Conservation (phyloP, 2,888 invertebrate genomes). For the Conomelus anceps region DNA sequence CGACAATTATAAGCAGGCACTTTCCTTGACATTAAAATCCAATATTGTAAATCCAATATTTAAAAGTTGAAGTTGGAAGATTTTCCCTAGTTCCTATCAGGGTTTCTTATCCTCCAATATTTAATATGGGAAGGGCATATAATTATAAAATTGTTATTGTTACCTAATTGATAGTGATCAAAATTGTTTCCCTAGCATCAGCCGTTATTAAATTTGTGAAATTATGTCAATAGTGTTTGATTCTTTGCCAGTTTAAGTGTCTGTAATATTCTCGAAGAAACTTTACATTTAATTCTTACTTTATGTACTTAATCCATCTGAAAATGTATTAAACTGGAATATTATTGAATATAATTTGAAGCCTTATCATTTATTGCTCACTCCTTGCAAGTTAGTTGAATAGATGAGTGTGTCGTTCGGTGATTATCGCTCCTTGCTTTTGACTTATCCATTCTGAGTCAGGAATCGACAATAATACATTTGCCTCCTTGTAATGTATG, state of each 20-base stretch:
- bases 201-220: neutral
- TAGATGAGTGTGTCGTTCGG: neutral
- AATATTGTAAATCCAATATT: neutral
- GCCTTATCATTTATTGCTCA: neutral
- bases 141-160: neutral
- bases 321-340: neutral
- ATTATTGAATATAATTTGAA: neutral
- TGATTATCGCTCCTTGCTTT: neutral
- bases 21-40: no score
- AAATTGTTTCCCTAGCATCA: neutral
- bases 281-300: neutral
- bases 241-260: neutral
- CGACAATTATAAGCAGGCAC: no score
- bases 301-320: neutral
- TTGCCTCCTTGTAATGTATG: neutral
- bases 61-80: neutral
- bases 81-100: neutral
- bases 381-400: neutral
- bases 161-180: neutral
- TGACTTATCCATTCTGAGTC: neutral
- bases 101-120: neutral
- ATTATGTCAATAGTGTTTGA: no score
- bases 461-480: neutral
- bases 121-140: neutral
- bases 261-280: neutral